Percentiles rank a stretch among this genome's conserved stretches.
Evolutionary conservation across 92 coral and sea anemone genomes (phyloP).

Genomic region (Siderastrea radians): DNA sequence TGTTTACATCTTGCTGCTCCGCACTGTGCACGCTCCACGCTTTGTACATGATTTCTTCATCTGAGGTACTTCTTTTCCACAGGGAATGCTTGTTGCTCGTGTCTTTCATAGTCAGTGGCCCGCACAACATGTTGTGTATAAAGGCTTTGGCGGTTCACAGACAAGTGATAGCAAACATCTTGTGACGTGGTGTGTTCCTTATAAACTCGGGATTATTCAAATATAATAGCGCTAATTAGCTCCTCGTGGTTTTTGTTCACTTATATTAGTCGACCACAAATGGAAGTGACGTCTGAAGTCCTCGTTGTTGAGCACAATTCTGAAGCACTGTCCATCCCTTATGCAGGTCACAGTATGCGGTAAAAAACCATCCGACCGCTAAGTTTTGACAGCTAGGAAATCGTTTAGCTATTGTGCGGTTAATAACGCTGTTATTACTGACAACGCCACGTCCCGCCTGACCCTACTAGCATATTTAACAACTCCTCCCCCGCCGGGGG

Average conservation of each 20-base stretch:
- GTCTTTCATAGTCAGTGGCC: slow-evolving; percentile 31
- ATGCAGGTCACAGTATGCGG: slow-evolving; percentile 11
- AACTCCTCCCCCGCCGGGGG: not conserved
- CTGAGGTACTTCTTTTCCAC: slow-evolving; percentile 17
- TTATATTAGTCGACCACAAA: slow-evolving; percentile 25
- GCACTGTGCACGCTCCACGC: slow-evolving; percentile 5
- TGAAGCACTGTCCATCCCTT: not conserved
- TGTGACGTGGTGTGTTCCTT: slow-evolving; percentile 44
- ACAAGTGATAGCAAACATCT: slow-evolving; percentile 25
- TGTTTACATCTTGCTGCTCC: not conserved
- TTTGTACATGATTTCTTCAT: slow-evolving; percentile 31
- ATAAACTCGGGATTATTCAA: slow-evolving; percentile 36
- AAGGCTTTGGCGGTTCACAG: slow-evolving; percentile 33
- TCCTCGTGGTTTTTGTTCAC: slow-evolving; percentile 15
- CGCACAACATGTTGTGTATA: slow-evolving; percentile 32
- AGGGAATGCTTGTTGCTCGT: slow-evolving; percentile 3
- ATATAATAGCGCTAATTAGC: not conserved
- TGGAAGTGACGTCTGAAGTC: slow-evolving; percentile 22
- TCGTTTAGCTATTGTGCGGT: slow-evolving; percentile 25
- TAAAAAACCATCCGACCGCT: not conserved
- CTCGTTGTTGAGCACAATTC: not conserved
- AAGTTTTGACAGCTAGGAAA: slow-evolving; percentile 36
- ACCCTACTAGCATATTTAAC: slow-evolving; percentile 6
- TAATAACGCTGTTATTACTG: slow-evolving; percentile 34
- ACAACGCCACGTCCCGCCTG: slow-evolving; percentile 32